Percentiles rank a stretch among this genome's conserved stretches.
These are phyloP conservation scores for Pterophyllum scalare DNA, from an alignment of 2,113 vertebrate species.

Conservation along the genomic window DNA sequence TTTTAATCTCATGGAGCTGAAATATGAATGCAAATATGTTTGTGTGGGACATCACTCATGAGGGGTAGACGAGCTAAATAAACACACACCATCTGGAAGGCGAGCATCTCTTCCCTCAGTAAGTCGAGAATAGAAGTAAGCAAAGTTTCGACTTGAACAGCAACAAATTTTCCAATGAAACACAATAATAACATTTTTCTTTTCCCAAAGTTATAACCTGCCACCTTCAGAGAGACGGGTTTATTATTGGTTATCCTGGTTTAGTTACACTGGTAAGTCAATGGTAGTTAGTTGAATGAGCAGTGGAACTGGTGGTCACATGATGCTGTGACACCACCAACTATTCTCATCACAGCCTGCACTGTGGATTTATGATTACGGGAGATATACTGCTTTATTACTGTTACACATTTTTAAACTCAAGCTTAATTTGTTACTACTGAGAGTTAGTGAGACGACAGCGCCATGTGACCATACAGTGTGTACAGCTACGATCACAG, in stretches of 20 bases:
- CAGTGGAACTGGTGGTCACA: not conserved
- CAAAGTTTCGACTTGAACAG: rapidly evolving
- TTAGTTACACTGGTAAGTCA: conserved; percentile 12
- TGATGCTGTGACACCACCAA: not conserved
- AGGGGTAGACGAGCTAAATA: not conserved
- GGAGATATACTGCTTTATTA: not conserved
- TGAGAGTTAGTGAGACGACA: not conserved
- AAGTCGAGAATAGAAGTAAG: not conserved
- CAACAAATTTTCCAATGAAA: not conserved
- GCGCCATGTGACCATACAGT: not conserved
- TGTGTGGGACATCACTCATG: not conserved
- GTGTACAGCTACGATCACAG: not conserved
- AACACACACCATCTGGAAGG: not conserved
- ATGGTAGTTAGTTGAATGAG: not conserved
- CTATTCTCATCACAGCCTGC: not conserved
- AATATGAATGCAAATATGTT: not conserved
- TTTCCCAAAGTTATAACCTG: not conserved
- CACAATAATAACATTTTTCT: not conserved
- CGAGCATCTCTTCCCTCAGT: not conserved
- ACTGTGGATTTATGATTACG: not conserved
- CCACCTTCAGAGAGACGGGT: not conserved
- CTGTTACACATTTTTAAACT: not conserved
- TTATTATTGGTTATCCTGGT: conserved; percentile 18
- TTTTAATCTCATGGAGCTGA: not conserved
- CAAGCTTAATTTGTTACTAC: not conserved